A percentile compares a stretch with the other conserved stretches of the same genome.
phyloP scores from a whole-genome alignment of 2,888 invertebrate species.

The Podotricha telesiphe region DNA sequence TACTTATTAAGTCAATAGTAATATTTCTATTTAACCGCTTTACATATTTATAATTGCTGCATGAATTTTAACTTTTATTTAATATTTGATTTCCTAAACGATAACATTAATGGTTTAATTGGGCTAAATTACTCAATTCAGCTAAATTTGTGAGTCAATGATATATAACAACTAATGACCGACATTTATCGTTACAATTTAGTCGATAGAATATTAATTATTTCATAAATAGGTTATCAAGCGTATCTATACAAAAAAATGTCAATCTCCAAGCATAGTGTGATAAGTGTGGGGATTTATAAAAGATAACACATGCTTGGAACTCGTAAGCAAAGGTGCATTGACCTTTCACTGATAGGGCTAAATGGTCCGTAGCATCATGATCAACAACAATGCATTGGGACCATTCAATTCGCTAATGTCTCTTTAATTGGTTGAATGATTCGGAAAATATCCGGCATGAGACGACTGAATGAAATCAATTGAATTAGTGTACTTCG shows the following conservation, averaged over 20 bases:
- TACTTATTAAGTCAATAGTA: conserved; percentile 1
- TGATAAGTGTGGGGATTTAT: conserved; percentile 44
- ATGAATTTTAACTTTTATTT: conserved; percentile 7
- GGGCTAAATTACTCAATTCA: not conserved
- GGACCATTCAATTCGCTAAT: conserved; percentile 80
- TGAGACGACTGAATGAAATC: conserved; percentile 50
- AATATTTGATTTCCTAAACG: conserved; percentile 18
- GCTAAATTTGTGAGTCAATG: conserved; percentile 1
- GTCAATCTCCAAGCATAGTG: conserved; percentile 14
- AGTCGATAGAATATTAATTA: not conserved
- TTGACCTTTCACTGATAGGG: conserved; percentile 59
- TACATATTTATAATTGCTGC: conserved; percentile 17
- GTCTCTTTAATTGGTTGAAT: conserved; percentile 76
- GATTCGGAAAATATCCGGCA: conserved; percentile 58
- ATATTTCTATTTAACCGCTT: not conserved
- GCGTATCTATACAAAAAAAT: not conserved
- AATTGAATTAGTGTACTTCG: conserved; percentile 45
- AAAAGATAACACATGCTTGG: conserved; percentile 48
- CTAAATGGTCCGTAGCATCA: conserved; percentile 73
- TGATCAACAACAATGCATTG: conserved; percentile 69
- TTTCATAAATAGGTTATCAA: conserved; percentile 18
- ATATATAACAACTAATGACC: conserved; percentile 9
- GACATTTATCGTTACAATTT: not conserved
- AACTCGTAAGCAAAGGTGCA: conserved; percentile 59
- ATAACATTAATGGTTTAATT: conserved; percentile 24